Conservation (phyloP, 1,140 invertebrate genomes). For the Eufriesea mexicana region DNA sequence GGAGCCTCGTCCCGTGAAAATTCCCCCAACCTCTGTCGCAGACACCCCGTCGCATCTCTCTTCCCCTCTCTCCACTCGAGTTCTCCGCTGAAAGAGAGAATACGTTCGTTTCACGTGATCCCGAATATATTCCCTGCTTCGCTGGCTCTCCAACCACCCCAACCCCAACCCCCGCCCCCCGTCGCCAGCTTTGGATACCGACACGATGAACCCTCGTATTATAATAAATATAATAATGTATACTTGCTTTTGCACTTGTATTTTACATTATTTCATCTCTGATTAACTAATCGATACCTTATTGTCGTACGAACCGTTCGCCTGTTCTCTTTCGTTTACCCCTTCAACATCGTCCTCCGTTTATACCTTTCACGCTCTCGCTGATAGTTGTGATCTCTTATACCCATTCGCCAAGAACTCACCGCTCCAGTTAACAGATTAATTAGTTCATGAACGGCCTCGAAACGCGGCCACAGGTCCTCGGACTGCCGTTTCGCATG, state of each 20-base stretch:
- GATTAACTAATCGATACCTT: conserved; percentile 82
- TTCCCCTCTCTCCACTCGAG: background rate
- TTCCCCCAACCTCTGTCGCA: too few relatives aligned
- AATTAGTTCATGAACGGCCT: conserved; percentile 15
- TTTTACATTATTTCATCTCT: conserved; percentile 80
- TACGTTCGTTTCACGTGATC: background rate
- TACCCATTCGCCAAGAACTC: background rate
- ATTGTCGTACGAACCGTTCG: conserved; percentile 82
- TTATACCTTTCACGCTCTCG: too few relatives aligned
- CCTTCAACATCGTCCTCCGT: background rate
- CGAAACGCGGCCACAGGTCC: conserved; percentile 33
- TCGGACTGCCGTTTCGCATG: conserved; percentile 28
- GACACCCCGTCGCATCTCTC: background rate
- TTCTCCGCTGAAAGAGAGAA: conserved; percentile 17
- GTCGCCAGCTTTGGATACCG: background rate
- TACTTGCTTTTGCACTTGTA: conserved; percentile 80
- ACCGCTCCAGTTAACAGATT: conserved; percentile 15
- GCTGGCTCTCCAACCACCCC: background rate
- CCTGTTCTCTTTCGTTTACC: conserved; percentile 47
- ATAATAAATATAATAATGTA: conserved; percentile 82
- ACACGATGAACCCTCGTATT: conserved; percentile 58
- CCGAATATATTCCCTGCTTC: conserved; percentile 12
- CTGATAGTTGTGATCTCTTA: background rate
- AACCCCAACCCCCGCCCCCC: too few relatives aligned
- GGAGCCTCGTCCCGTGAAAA: conserved; percentile 26